phyloP scores from a whole-genome alignment of 2,888 invertebrate species.

The Lasioglossum calceatum region DNA sequence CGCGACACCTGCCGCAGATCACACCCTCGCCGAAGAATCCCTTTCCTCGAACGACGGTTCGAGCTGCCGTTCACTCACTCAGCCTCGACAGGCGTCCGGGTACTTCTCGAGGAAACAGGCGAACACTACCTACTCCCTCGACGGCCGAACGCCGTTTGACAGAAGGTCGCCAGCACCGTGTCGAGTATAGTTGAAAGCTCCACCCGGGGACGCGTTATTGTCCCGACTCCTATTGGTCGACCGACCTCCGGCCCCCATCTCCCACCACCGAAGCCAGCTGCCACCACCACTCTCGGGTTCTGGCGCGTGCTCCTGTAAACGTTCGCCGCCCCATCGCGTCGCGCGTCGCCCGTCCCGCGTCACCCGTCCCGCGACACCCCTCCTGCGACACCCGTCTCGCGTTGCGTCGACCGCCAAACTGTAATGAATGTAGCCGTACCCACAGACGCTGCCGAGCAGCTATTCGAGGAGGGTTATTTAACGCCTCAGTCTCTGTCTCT shows the following conservation, averaged over 20 bases:
- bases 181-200: constrained; percentile 76
- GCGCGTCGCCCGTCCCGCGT: too few species aligned
- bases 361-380: too few species aligned
- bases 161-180: constrained; percentile 59
- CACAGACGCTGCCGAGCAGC: constrained; percentile 37
- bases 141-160: constrained; percentile 83
- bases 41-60: background rate
- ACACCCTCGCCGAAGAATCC: background rate
- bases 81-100: background rate
- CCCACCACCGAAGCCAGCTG: constrained; percentile 48
- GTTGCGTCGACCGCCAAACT: constrained; percentile 19
- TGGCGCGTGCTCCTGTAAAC: constrained; percentile 69
- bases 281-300: constrained; percentile 44
- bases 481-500: background rate
- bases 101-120: background rate
- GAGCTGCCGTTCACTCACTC: constrained; percentile 23
- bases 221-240: constrained; percentile 65
- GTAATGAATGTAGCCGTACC: constrained; percentile 27
- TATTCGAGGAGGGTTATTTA: background rate
- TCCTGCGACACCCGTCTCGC: too few species aligned
- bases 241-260: constrained; percentile 41
- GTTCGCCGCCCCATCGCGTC: constrained; percentile 55
- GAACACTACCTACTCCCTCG: constrained; percentile 64
- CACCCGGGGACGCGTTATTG: constrained; percentile 72
- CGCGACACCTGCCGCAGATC: background rate